phyloP scores from a whole-genome alignment of 92 coral and sea anemone genomes.

The Galaxea fascicularis region DNA sequence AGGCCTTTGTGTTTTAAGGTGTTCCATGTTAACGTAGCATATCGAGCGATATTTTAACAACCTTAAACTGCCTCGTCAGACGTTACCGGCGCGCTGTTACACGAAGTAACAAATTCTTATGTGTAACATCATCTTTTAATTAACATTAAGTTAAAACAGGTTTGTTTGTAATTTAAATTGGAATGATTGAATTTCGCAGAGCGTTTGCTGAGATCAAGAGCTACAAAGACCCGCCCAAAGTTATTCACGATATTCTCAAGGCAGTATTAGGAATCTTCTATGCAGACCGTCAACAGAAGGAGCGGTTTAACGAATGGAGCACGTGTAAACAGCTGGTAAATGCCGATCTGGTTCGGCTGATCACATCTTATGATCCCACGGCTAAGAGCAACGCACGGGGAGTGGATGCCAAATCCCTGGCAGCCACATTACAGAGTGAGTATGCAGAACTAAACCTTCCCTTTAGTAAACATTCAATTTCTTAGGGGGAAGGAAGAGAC shows the following conservation, averaged over 20 bases:
- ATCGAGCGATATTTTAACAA: too few species aligned
- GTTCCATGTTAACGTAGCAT: too few species aligned
- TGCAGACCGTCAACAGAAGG: constrained; percentile 57
- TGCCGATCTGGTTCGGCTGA: constrained; percentile 83
- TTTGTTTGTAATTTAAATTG: background rate
- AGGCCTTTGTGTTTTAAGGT: too few species aligned
- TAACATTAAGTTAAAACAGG: background rate
- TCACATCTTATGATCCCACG: constrained; percentile 94
- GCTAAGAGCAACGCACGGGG: constrained; percentile 67
- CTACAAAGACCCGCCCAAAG: constrained; percentile 98
- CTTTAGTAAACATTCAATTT: too few species aligned
- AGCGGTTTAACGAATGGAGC: constrained; percentile 87
- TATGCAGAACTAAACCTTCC: background rate
- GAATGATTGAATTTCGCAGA: constrained; percentile 36
- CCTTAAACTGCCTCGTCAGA: too few species aligned
- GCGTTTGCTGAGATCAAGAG: constrained; percentile 99
- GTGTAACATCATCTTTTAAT: too few species aligned
- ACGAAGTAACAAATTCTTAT: too few species aligned
- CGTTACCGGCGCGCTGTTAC: too few species aligned
- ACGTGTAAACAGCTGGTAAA: constrained; percentile 90
- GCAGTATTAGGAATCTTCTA: constrained; percentile 93
- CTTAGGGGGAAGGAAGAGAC: too few species aligned
- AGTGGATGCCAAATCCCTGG: constrained; percentile 88
- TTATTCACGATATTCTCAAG: constrained; percentile 93
- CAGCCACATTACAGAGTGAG: constrained; percentile 85